These are phyloP conservation scores for Tetrao urogallus DNA, from an alignment of 2,113 vertebrate genomes.

Conservation along the genomic window DNA sequence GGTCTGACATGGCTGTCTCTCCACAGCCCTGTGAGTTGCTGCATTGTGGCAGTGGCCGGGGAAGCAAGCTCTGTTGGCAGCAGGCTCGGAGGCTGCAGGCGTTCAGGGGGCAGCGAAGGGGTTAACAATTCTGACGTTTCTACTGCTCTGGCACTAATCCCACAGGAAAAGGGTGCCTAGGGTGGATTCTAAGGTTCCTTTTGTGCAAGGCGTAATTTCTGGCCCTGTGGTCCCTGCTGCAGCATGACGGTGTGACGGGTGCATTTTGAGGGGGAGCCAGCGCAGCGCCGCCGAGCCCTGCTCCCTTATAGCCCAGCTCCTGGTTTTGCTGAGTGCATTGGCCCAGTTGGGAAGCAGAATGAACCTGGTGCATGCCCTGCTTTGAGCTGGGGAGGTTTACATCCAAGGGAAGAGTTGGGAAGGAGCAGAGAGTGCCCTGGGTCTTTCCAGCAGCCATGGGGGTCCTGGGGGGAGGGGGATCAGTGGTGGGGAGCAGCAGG, in stretches of 20 bases:
- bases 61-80: conserved; percentile 64
- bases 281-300: rapidly evolving
- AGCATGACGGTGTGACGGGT: background rate
- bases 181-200: background rate
- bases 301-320: rapidly evolving
- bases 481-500: background rate
- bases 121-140: background rate
- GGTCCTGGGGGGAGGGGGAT: background rate
- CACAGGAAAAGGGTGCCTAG: background rate
- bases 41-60: conserved; percentile 65
- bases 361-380: rapidly evolving
- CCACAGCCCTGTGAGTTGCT: conserved; percentile 60
- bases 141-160: background rate
- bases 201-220: background rate
- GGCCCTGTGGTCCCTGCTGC: background rate
- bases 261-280: rapidly evolving
- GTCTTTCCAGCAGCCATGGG: rapidly evolving
- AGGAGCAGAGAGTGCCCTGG: background rate
- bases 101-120: background rate
- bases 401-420: background rate
- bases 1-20: conserved; percentile 59
- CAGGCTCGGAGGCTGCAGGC: conserved; percentile 41
- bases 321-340: background rate
- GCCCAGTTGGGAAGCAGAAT: background rate
- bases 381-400: background rate